phyloP scores from a whole-genome alignment of 1,140 invertebrate species.

The Onthophagus taurus region DNA sequence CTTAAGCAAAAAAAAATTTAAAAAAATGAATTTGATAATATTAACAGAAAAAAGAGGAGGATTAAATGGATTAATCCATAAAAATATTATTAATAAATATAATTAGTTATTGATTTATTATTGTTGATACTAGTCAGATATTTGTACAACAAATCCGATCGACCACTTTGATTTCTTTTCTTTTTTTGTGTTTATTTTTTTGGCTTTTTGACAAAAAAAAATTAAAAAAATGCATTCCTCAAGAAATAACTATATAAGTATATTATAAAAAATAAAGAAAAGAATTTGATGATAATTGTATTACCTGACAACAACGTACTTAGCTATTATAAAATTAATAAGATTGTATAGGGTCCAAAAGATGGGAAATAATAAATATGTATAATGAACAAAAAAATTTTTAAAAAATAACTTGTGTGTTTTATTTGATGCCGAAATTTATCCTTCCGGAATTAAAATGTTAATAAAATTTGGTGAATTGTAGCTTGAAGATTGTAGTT shows the following conservation, averaged over 20 bases:
- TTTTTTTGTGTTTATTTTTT: constrained; percentile 27
- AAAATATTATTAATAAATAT: constrained; percentile 18
- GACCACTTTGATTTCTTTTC: constrained; percentile 35
- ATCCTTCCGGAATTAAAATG: no score
- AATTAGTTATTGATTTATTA: constrained; percentile 6
- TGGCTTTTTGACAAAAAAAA: no score
- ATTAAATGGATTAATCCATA: constrained; percentile 33
- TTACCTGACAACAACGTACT: constrained; percentile 42
- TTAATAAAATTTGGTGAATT: no score
- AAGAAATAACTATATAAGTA: no score
- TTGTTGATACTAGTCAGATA: constrained; percentile 39
- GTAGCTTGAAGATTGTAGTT: no score
- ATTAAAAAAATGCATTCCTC: no score
- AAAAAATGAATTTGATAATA: constrained; percentile 39
- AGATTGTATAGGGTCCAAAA: constrained; percentile 42
- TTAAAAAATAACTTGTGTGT: no score
- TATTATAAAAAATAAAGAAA: no score
- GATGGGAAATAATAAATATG: constrained; percentile 42
- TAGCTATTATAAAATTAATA: constrained; percentile 39
- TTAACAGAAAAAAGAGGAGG: constrained; percentile 26
- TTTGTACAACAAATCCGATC: constrained; percentile 35
- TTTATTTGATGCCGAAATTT: no score
- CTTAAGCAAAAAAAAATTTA: constrained; percentile 10
- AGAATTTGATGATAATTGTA: constrained; percentile 40
- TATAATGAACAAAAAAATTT: constrained; percentile 30